phyloP scores from a whole-genome alignment of 92 coral and sea anemone species.

The Phymanthus crucifer region DNA sequence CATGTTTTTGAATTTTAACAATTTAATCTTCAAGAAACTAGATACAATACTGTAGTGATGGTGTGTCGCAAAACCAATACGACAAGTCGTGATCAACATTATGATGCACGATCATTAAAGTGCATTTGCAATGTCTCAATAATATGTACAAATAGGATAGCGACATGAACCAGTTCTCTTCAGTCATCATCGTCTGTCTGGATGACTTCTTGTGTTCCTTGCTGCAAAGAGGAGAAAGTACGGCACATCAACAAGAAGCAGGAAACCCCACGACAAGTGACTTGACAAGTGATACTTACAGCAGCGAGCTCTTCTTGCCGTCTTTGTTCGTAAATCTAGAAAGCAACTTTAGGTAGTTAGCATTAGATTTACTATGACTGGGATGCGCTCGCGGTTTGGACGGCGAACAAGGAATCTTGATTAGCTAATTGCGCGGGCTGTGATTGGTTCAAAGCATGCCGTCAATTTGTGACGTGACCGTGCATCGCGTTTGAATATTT shows the following conservation, averaged over 20 bases:
- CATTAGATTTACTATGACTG: too few relatives aligned
- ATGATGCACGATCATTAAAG: too few relatives aligned
- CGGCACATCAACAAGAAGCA: neutral
- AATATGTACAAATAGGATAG: neutral
- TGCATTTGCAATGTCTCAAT: too few relatives aligned
- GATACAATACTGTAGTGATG: too few relatives aligned
- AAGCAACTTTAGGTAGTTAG: neutral
- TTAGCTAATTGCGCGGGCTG: too few relatives aligned
- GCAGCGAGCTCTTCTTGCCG: slow-evolving; percentile 89
- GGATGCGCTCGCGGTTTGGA: too few relatives aligned
- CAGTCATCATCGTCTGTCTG: slow-evolving; percentile 94
- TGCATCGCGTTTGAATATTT: neutral
- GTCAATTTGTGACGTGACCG: neutral
- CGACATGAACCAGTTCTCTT: neutral
- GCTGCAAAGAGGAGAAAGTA: slow-evolving; percentile 35
- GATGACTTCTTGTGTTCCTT: slow-evolving; percentile 89
- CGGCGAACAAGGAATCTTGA: too few relatives aligned
- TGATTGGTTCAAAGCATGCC: too few relatives aligned
- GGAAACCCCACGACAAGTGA: neutral
- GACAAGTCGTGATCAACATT: too few relatives aligned
- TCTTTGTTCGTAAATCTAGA: slow-evolving; percentile 93
- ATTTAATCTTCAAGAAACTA: too few relatives aligned
- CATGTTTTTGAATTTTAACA: too few relatives aligned
- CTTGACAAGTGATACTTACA: slow-evolving; percentile 48
- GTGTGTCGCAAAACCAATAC: too few relatives aligned